Percentiles rank a stretch among this genome's conserved stretches.
phyloP scores from a whole-genome alignment of 1,140 invertebrate species.

The Diprion similis region DNA sequence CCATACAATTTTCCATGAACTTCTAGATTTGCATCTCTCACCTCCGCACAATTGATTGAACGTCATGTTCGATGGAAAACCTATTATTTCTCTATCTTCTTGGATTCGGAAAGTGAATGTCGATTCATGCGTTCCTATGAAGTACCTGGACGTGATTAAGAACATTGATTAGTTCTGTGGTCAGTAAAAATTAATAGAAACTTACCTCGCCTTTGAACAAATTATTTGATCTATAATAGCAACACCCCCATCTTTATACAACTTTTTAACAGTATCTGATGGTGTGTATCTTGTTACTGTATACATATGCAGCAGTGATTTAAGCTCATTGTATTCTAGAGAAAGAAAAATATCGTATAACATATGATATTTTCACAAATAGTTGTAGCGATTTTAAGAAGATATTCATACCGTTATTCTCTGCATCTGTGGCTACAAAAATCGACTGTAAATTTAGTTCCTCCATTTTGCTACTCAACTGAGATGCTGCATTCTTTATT shows the following conservation, averaged over 20 bases:
- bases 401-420: slow-evolving; percentile 50
- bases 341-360: slow-evolving; percentile 25
- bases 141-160: slow-evolving; percentile 65
- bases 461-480: slow-evolving; percentile 70
- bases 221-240: slow-evolving; percentile 98
- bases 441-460: slow-evolving; percentile 68
- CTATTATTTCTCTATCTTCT: slow-evolving; percentile 95
- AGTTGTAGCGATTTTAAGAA: slow-evolving; percentile 8
- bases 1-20: slow-evolving; percentile 55
- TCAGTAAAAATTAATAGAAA: slow-evolving; percentile 17
- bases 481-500: slow-evolving; percentile 72
- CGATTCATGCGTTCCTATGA: slow-evolving; percentile 92
- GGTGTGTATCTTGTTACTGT: slow-evolving; percentile 63
- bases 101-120: slow-evolving; percentile 97
- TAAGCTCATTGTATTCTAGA: slow-evolving; percentile 64
- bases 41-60: slow-evolving; percentile 88
- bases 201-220: slow-evolving; percentile 81
- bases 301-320: slow-evolving; percentile 56
- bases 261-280: slow-evolving; percentile 48
- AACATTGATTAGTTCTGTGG: slow-evolving; percentile 16
- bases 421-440: slow-evolving; percentile 87
- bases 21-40: slow-evolving; percentile 42
- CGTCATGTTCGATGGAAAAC: slow-evolving; percentile 80
- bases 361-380: background rate
- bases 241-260: slow-evolving; percentile 83